These are phyloP conservation scores for Stomorhina lunata DNA, from an alignment of 2,888 invertebrate species.

Conservation along the genomic window DNA sequence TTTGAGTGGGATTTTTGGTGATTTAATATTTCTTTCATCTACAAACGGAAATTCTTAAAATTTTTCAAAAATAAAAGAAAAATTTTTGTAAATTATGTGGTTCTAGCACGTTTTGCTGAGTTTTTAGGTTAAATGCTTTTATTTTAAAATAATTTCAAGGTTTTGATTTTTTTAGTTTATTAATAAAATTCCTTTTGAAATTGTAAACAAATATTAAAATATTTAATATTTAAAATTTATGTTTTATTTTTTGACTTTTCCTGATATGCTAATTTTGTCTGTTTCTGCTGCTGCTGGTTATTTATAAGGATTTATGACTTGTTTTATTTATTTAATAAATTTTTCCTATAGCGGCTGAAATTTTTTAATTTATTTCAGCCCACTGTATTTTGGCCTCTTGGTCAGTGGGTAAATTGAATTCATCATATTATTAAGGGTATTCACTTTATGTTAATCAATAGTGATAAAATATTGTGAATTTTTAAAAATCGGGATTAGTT, in stretches of 20 bases:
- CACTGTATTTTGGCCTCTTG: conserved; percentile 43
- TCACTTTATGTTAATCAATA: background rate
- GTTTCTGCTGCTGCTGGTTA: conserved; percentile 3
- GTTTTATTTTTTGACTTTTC: background rate
- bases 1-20: conserved; percentile 52
- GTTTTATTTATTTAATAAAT: conserved; percentile 50
- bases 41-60: conserved; percentile 48
- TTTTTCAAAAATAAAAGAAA: conserved; percentile 13
- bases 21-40: conserved; percentile 9
- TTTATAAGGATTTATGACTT: conserved; percentile 40
- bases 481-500: too few relatives aligned
- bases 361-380: conserved; percentile 37
- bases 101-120: conserved; percentile 69
- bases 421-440: background rate
- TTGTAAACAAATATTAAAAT: too few relatives aligned
- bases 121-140: background rate
- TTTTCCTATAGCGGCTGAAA: background rate
- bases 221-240: background rate
- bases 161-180: too few relatives aligned
- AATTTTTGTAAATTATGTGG: conserved; percentile 33
- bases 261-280: too few relatives aligned
- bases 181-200: too few relatives aligned
- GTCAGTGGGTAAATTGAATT: conserved; percentile 49
- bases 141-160: conserved; percentile 25
- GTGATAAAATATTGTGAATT: too few relatives aligned